Evolutionary conservation across 2,113 vertebrate genomes (phyloP).

Genomic region (Paramormyrops kingsleyae): DNA sequence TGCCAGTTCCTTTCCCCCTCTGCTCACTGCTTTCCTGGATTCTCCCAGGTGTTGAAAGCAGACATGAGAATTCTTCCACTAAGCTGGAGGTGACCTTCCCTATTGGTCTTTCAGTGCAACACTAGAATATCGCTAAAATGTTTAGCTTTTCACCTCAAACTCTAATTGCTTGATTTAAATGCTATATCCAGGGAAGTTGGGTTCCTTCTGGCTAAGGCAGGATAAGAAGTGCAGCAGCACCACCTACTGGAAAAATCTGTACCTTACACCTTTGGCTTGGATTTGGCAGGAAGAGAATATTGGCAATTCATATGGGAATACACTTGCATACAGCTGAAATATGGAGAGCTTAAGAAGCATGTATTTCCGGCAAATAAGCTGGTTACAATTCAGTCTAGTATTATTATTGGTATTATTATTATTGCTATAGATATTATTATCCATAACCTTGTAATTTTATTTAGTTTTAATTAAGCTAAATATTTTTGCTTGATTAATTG

Average conservation of each 20-base stretch:
- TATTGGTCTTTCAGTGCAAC: neutral
- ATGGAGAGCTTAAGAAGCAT: neutral
- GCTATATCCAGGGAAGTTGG: neutral
- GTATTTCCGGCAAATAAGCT: neutral
- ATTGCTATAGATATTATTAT: neutral
- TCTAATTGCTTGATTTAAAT: constrained; percentile 11
- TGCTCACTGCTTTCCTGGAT: neutral
- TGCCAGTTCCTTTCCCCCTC: neutral
- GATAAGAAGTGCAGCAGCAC: constrained; percentile 13
- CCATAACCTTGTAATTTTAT: neutral
- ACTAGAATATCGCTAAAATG: neutral
- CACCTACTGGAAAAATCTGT: neutral
- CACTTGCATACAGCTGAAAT: neutral
- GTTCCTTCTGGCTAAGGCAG: neutral
- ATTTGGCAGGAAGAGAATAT: neutral
- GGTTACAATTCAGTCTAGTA: neutral
- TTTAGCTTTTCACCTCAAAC: neutral
- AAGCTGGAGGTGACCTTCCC: constrained; percentile 10
- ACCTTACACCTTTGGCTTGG: neutral
- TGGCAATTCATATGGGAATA: neutral
- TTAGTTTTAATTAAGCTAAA: neutral
- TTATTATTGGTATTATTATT: neutral
- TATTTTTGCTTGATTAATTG: neutral
- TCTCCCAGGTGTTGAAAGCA: neutral
- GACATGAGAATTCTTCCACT: neutral